A percentile compares a stretch with the other conserved stretches of the same genome.
Evolutionary conservation across 2,797 vertebrate species (phyloP).

Genomic region (Catostomus latipinnis): DNA sequence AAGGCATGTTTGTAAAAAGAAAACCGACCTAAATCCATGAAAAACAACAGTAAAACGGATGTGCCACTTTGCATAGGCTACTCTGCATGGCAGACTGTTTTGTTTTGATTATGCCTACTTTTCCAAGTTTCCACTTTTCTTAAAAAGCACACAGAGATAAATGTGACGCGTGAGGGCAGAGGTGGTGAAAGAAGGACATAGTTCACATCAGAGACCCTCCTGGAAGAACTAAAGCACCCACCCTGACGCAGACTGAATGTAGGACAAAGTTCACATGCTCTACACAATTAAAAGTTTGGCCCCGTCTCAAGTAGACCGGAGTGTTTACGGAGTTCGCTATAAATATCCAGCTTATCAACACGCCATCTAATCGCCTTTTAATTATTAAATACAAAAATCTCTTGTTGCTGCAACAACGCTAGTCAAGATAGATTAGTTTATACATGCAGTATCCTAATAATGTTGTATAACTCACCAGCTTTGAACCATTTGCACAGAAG

Average conservation of each 20-base stretch:
- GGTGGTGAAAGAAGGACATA: constrained; percentile 65
- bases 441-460: background rate
- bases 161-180: constrained; percentile 55
- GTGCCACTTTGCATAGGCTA: background rate
- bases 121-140: constrained; percentile 31
- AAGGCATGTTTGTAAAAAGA: background rate
- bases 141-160: constrained; percentile 2
- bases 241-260: constrained; percentile 19
- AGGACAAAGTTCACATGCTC: constrained; percentile 61
- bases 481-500: constrained; percentile 90
- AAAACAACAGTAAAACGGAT: background rate
- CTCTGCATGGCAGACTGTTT: constrained; percentile 3
- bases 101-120: background rate
- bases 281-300: constrained; percentile 39
- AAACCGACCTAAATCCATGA: background rate
- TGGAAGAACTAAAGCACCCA: constrained; percentile 28
- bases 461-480: constrained; percentile 83
- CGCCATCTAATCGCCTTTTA: background rate
- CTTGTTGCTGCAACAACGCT: background rate
- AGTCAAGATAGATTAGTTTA: background rate
- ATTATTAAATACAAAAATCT: background rate
- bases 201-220: constrained; percentile 64
- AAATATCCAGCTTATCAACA: background rate
- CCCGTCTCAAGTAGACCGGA: constrained; percentile 7
- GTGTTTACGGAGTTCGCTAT: background rate